Conservation (phyloP, 2,888 invertebrate species). For the Drosophila cognata region DNA sequence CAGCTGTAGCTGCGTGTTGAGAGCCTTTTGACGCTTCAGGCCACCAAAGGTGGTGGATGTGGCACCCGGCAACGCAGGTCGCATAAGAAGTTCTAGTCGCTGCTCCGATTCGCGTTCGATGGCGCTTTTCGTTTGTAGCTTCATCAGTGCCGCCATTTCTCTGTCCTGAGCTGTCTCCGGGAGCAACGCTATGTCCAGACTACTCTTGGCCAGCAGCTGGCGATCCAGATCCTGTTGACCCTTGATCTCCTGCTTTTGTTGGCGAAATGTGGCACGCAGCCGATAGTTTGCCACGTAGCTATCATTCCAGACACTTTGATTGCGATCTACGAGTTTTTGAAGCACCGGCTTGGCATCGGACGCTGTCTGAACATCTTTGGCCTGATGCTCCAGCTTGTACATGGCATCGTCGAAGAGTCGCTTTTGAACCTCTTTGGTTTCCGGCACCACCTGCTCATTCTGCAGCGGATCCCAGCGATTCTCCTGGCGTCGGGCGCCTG, state of each 20-base stretch:
- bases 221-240: slow-evolving; percentile 89
- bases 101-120: slow-evolving; percentile 86
- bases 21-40: slow-evolving; percentile 86
- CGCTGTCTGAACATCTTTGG: slow-evolving; percentile 90
- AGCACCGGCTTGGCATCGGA: slow-evolving; percentile 90
- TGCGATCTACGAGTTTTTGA: slow-evolving; percentile 90
- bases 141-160: slow-evolving; percentile 91
- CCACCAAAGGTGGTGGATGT: slow-evolving; percentile 86
- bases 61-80: slow-evolving; percentile 87
- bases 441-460: slow-evolving; percentile 96
- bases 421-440: slow-evolving; percentile 95
- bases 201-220: slow-evolving; percentile 90
- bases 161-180: slow-evolving; percentile 93
- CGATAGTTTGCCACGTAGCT: slow-evolving; percentile 96
- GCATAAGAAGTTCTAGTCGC: slow-evolving; percentile 86
- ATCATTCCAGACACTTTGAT: slow-evolving; percentile 94
- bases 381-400: slow-evolving; percentile 98
- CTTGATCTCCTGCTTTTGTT: slow-evolving; percentile 90
- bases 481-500: slow-evolving; percentile 98
- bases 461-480: slow-evolving; percentile 99
- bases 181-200: slow-evolving; percentile 91
- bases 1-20: slow-evolving; percentile 81
- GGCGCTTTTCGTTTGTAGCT: slow-evolving; percentile 88
- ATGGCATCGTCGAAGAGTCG: slow-evolving; percentile 97
- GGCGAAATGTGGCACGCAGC: slow-evolving; percentile 92